A percentile compares a stretch with the other conserved stretches of the same genome.
phyloP scores from a whole-genome alignment of 2,113 vertebrate species.

The Chaetorhynchus papuensis region DNA sequence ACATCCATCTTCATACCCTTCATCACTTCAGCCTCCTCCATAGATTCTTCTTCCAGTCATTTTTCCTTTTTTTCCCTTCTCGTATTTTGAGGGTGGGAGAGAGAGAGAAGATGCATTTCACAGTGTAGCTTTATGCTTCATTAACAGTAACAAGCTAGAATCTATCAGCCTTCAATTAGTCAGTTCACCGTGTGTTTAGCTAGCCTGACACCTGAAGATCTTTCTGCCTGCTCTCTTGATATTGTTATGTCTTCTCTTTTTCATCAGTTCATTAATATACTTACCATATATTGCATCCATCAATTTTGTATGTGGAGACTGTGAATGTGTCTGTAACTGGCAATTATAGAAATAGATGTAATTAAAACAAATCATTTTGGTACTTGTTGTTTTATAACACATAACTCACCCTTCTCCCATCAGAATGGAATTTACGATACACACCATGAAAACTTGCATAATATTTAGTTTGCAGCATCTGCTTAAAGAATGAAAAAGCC shows the following conservation, averaged over 20 bases:
- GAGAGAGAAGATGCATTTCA: neutral
- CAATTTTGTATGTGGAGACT: neutral
- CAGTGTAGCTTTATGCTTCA: neutral
- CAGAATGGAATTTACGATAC: neutral
- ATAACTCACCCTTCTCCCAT: neutral
- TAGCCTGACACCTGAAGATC: neutral
- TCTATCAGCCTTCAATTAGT: neutral
- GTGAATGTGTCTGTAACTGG: neutral
- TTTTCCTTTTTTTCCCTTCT: neutral
- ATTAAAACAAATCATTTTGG: neutral
- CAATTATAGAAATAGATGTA: neutral
- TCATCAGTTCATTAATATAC: neutral
- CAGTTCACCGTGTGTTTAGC: neutral
- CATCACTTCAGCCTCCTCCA: neutral
- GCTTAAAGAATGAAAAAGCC: neutral
- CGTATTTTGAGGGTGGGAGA: neutral
- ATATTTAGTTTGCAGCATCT: neutral
- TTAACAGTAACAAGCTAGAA: neutral
- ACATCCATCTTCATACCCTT: neutral
- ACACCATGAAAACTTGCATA: neutral
- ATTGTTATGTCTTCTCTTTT: neutral
- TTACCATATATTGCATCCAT: neutral
- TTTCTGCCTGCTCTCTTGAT: neutral
- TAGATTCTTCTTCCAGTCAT: neutral
- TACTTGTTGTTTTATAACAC: neutral